Base-by-base conservation (phyloP, 2,113 vertebrate genomes). In the Thamnaconus septentrionalis region DNA sequence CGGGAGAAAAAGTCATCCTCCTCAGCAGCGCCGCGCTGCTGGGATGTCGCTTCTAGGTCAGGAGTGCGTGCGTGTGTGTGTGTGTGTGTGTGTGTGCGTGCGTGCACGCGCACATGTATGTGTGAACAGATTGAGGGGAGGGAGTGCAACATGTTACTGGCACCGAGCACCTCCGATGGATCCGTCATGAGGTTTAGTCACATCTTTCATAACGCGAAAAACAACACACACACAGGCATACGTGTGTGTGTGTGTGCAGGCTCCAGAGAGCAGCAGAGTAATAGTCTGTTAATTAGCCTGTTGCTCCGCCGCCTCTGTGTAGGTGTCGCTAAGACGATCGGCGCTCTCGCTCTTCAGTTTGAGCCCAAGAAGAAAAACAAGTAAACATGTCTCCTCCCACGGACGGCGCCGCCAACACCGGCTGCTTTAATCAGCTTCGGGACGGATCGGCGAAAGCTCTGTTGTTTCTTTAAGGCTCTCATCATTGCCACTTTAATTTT, bases 201-300 rank as follows among this genome's bases (percentile, higher is more conserved):
- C 60, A 55, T 82, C 61, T 79, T 83, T 78, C 73, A 69, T 75
- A 79, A 81, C 11, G 49, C 7, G 4, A n/a, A 64, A 41, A 18
- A 62, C 40, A 11, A 45, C 53, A 8, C 18, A 48, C 53, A 12
- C 39, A 47, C 31, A 64, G n/a, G 18, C 53, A 31, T 48, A 31
- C 1, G 18, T 31, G 18, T 31, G 18, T 31, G 18, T 31, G 18
- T 31, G 18, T 18, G 42, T 12, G 18, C 44, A 7, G 57, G 52
- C 71, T 68, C 75, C 60, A 60, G 68, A 69, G 76, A 83, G 62
- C 64, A 66, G 71, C 5, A 71, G 70, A 67, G 84, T 76, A 76
- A 82, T 82, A 76, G 76, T 71, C 71, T 75, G 76, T 81, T 88
- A 84, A 83, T 86, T 80, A 78, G 73, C 78, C 64, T 76, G 81